Evolutionary conservation across 2,797 vertebrate genomes (phyloP).

Genomic region (Oreonectes daqikongensis): DNA sequence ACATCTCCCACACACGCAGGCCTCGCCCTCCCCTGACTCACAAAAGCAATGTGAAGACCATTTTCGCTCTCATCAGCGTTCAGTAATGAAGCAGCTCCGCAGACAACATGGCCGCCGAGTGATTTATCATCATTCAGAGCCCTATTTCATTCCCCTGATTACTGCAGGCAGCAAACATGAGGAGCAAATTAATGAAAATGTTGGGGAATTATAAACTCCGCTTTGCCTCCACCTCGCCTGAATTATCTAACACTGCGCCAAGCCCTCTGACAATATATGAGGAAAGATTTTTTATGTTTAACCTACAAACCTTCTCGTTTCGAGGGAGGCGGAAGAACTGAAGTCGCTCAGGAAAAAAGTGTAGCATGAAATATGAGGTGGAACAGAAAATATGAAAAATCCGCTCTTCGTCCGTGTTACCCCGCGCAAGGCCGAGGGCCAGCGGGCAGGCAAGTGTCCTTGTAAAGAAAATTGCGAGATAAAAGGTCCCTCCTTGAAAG

Average conservation of each 20-base stretch:
- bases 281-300: constrained; percentile 35
- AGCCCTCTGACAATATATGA: constrained; percentile 48
- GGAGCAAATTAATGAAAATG: constrained; percentile 66
- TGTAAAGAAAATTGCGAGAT: constrained; percentile 49
- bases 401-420: constrained; percentile 17
- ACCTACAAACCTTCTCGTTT: constrained; percentile 30
- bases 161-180: constrained; percentile 61
- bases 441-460: constrained; percentile 39
- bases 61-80: constrained; percentile 57
- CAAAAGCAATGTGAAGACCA: constrained; percentile 51
- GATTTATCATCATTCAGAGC: constrained; percentile 62
- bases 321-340: not conserved
- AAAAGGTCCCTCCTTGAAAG: constrained; percentile 67
- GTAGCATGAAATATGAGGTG: not conserved
- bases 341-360: not conserved
- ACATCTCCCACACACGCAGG: constrained; percentile 1
- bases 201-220: constrained; percentile 62
- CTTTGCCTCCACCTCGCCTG: constrained; percentile 45
- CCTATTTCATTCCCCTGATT: constrained; percentile 65
- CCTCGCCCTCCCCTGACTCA: constrained; percentile 29
- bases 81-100: constrained; percentile 54
- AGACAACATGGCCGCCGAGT: constrained; percentile 59
- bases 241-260: constrained; percentile 55
- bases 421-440: constrained; percentile 43
- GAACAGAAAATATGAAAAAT: constrained; percentile 2